phyloP scores from a whole-genome alignment of 2,113 vertebrate genomes.

The Mus pahari region DNA sequence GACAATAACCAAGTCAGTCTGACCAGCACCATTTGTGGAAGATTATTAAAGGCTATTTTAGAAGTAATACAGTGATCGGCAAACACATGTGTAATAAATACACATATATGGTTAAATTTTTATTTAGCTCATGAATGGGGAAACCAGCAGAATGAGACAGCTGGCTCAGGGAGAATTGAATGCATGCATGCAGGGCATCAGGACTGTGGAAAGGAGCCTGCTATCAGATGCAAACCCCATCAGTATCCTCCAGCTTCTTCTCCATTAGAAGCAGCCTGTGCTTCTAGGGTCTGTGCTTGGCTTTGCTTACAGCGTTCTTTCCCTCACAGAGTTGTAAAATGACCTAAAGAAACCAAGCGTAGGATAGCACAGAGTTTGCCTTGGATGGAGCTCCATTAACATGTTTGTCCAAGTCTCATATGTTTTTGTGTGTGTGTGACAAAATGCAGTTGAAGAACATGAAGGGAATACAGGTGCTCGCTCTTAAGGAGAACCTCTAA shows the following conservation, averaged over 20 bases:
- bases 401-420: neutral
- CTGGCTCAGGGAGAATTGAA: neutral
- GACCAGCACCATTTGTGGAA: neutral
- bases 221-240: neutral
- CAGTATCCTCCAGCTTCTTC: neutral
- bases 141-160: neutral
- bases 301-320: neutral
- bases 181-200: neutral
- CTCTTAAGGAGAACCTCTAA: neutral
- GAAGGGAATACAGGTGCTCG: neutral
- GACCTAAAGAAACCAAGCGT: neutral
- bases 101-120: neutral
- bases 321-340: neutral
- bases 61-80: conserved; percentile 8
- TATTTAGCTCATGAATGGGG: neutral
- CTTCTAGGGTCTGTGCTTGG: neutral
- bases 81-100: conserved; percentile 19
- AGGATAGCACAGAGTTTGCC: neutral
- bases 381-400: neutral
- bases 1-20: too few species aligned
- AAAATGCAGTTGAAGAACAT: conserved; percentile 5
- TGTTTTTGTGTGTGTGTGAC: neutral
- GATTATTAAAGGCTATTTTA: neutral
- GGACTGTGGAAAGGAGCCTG: neutral
- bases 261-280: neutral